Evolutionary conservation across 2,113 vertebrate genomes (phyloP).

Genomic region (Chloropsis cyanopogon): DNA sequence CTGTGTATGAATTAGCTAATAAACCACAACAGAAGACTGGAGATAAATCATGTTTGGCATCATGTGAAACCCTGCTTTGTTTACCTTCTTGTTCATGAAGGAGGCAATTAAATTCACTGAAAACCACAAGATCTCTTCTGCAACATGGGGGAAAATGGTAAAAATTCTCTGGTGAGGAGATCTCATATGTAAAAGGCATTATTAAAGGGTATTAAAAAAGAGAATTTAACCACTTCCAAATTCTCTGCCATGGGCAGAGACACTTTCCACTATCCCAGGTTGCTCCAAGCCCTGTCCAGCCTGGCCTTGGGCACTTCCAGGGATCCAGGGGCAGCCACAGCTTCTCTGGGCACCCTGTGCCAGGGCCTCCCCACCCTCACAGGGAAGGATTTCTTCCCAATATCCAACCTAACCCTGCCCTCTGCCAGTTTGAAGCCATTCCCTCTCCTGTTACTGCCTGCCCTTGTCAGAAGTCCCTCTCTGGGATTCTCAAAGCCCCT

Average conservation of each 20-base stretch:
- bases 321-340: not conserved
- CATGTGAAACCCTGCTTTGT: not conserved
- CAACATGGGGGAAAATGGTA: not conserved
- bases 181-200: not conserved
- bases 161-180: not conserved
- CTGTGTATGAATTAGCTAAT: not conserved
- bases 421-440: not conserved
- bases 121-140: not conserved
- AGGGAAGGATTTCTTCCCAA: not conserved
- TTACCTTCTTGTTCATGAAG: not conserved
- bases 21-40: not conserved
- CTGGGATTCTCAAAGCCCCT: not conserved
- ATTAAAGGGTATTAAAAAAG: not conserved
- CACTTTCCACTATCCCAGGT: fast-evolving
- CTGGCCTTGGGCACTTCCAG: not conserved
- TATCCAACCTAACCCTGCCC: not conserved
- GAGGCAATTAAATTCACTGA: not conserved
- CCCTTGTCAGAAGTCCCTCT: not conserved
- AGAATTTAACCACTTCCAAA: not conserved
- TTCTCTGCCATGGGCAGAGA: no score
- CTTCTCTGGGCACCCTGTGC: not conserved
- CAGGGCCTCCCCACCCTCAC: fast-evolving
- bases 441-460: not conserved
- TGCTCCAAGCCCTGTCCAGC: fast-evolving
- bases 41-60: not conserved